A percentile compares a stretch with the other conserved stretches of the same genome.
Conservation (phyloP, 2,888 invertebrate species). For the Smittia aterrima region DNA sequence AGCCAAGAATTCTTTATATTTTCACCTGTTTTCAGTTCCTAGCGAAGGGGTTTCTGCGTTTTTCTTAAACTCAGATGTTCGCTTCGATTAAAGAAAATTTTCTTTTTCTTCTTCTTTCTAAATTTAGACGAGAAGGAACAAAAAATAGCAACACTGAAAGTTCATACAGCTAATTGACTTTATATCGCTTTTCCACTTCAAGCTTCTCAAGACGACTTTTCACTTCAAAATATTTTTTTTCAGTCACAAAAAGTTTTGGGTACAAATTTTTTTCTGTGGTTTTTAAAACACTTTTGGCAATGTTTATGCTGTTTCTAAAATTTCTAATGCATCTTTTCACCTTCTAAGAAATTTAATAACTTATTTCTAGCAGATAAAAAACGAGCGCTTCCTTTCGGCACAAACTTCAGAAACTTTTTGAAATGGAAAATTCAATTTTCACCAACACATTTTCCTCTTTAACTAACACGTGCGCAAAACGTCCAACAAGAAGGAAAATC, state of each 20-base stretch:
- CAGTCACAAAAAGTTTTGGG: not conserved
- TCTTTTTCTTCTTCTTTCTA: not conserved
- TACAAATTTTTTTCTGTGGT: not conserved
- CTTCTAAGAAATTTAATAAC: not conserved
- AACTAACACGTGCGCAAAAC: not conserved
- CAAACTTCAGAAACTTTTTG: not conserved
- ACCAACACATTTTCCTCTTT: not conserved
- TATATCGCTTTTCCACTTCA: not conserved
- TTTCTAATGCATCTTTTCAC: not conserved
- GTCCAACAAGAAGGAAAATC: not conserved
- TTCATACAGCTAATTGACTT: constrained; percentile 3
- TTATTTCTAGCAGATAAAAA: constrained; percentile 3
- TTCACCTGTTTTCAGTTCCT: not conserved
- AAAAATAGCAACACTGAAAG: not conserved
- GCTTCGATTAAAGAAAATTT: not conserved
- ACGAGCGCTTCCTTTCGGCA: not conserved
- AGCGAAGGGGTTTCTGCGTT: too few relatives aligned
- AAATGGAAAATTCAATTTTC: constrained; percentile 1
- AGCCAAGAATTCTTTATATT: not conserved
- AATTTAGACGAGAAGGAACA: not conserved
- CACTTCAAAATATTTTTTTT: constrained; percentile 2
- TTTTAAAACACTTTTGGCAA: not conserved
- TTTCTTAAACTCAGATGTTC: not conserved
- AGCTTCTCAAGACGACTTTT: not conserved
- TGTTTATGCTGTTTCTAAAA: not conserved